phyloP scores from a whole-genome alignment of 1,140 invertebrate species.

The Stegodyphus mimosarum region DNA sequence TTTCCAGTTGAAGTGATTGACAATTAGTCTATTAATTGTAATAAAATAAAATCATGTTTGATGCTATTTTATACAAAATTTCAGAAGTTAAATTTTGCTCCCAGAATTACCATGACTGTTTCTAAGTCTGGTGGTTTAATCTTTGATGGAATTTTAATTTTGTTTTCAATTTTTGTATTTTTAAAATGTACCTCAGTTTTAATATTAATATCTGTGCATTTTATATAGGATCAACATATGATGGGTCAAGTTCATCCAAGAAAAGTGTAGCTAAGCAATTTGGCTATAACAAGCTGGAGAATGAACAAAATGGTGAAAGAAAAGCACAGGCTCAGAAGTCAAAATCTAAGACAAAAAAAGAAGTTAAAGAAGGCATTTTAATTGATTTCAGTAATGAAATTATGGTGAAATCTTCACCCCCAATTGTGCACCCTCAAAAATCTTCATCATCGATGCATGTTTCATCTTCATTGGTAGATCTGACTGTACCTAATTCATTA shows the following conservation, averaged over 20 bases:
- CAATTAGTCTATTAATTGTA: too few relatives aligned
- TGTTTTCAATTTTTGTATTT: too few relatives aligned
- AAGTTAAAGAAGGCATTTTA: conserved; percentile 65
- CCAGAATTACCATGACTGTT: too few relatives aligned
- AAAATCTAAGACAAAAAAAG: conserved; percentile 39
- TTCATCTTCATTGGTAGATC: conserved; percentile 49
- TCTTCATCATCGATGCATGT: conserved; percentile 10
- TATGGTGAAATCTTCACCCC: conserved; percentile 24
- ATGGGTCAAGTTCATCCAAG: conserved; percentile 62
- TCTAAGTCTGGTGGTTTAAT: too few relatives aligned
- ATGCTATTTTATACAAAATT: too few relatives aligned
- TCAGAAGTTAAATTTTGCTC: too few relatives aligned
- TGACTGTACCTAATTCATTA: conserved; percentile 19
- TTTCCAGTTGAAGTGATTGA: too few relatives aligned
- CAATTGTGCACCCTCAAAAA: conserved; percentile 3
- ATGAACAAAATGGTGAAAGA: conserved; percentile 64
- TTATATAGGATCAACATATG: conserved; percentile 62
- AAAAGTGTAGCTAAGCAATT: conserved; percentile 66
- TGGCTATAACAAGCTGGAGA: conserved; percentile 69
- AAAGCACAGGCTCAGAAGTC: conserved; percentile 4
- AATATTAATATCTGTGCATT: background rate
- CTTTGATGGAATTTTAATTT: too few relatives aligned
- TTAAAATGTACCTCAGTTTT: too few relatives aligned
- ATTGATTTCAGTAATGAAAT: conserved; percentile 68
- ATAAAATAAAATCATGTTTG: too few relatives aligned